Percentiles rank a stretch among this genome's conserved stretches.
These are phyloP conservation scores for Beris morrisii DNA, from an alignment of 2,888 invertebrate genomes.

Conservation along the genomic window DNA sequence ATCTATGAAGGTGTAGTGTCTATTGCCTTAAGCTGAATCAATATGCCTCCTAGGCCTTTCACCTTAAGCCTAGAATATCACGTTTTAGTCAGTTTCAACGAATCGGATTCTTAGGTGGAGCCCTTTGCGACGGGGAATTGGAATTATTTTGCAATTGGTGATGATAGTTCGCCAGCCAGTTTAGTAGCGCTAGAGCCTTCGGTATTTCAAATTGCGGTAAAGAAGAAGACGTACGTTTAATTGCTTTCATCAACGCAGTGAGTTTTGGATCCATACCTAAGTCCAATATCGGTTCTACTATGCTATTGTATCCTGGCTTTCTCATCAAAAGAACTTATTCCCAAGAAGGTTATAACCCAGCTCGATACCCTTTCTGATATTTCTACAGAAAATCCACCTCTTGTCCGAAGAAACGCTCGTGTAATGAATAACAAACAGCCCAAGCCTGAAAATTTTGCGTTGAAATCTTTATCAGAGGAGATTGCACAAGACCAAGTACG, in stretches of 20 bases:
- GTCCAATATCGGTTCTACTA: conserved; percentile 77
- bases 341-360: conserved; percentile 61
- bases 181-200: conserved; percentile 74
- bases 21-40: too few species aligned
- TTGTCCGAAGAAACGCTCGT: conserved; percentile 9
- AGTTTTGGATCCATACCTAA: conserved; percentile 79
- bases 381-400: too few species aligned
- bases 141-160: conserved; percentile 68
- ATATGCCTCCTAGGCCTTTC: too few species aligned
- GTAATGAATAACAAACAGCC: not conserved
- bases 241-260: conserved; percentile 62
- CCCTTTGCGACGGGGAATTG: too few species aligned
- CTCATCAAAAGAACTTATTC: conserved; percentile 73
- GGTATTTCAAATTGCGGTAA: conserved; percentile 58
- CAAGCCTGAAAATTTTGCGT: conserved; percentile 43
- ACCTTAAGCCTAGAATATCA: too few species aligned
- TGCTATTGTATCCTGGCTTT: conserved; percentile 81
- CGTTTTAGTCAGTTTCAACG: too few species aligned
- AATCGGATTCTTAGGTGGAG: too few species aligned
- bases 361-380: too few species aligned
- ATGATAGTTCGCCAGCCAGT: conserved; percentile 77
- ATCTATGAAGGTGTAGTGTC: too few species aligned
- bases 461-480: conserved; percentile 43
- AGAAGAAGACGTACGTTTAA: conserved; percentile 63
- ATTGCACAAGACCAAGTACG: conserved; percentile 47